Base-by-base conservation (phyloP, 2,797 vertebrate species). In the Platyrinchus mystaceus region DNA sequence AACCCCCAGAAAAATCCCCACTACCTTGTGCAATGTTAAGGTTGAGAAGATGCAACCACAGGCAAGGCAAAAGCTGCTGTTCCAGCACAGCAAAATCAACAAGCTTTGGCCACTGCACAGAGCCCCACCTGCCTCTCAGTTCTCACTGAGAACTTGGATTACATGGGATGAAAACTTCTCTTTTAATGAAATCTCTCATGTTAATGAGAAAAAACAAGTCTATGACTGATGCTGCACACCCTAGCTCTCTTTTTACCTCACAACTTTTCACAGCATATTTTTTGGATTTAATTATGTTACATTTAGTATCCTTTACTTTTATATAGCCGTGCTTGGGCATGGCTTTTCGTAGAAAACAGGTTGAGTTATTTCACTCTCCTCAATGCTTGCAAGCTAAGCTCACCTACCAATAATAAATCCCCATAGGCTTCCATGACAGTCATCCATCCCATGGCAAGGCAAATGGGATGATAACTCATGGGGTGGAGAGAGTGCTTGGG, bases 131-230 rank as follows among this genome's bases (percentile, higher is more conserved):
- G 26, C 50, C 32, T 47, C 64, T 81, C 2, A 0, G 23, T 47
- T 88, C 64, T 74, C 0, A 0, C 21, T 30, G 44, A 81, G 58
- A 71, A 60, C 34, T 60, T 56, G 23, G 66, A 53, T 75, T 64
- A 56, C 16, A 30, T 18, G 16, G 44, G 23, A 68, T 53, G 34
- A 78, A 74, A 90, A 53, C 13, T 12, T 55, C 32, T n/a, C n/a
- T 60, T 90, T 60, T 60, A 86, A 84, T 24, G 34, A 86, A 44
- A 49, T 60, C 39, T 87, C 32, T 64, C 55, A 41, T 68, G 82
- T 78, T 32, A 78, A 37, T 56, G 26, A 77, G 63, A 66, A 55
- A 63, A 79, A 85, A 36, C 7, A 34, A 43, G 50, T 44, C 34
- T 66, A 11, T 46, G 52, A 64, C 14, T 46, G 26, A 73, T 62